phyloP scores from a whole-genome alignment of 2,888 invertebrate species.

The Noctua janthe region DNA sequence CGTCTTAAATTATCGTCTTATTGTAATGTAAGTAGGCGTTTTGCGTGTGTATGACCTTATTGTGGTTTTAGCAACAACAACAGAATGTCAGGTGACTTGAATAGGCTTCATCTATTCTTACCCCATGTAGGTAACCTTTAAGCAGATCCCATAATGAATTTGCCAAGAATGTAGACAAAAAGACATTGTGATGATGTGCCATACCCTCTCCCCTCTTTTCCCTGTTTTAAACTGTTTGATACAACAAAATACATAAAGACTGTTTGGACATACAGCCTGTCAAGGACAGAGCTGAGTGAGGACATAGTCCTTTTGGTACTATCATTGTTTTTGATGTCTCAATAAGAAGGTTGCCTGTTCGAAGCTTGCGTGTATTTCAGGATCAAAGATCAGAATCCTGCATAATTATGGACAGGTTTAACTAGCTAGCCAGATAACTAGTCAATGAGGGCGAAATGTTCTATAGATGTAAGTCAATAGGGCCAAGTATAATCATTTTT shows the following conservation, averaged over 20 bases:
- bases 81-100: not conserved
- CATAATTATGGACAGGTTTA: slow-evolving; percentile 28
- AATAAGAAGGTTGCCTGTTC: not conserved
- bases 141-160: not conserved
- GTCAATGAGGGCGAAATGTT: not conserved
- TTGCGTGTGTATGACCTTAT: not conserved
- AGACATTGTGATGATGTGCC: not conserved
- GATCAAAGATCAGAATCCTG: slow-evolving; percentile 40
- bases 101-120: not conserved
- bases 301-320: not conserved
- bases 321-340: not conserved
- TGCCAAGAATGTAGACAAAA: not conserved
- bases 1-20: slow-evolving; percentile 38
- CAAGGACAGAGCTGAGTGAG: not conserved
- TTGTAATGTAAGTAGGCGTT: slow-evolving; percentile 5
- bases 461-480: not conserved
- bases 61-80: not conserved
- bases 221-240: not conserved
- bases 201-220: not conserved
- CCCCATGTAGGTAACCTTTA: not conserved
- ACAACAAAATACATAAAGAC: not conserved
- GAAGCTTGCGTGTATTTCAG: slow-evolving; percentile 9
- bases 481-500: not conserved
- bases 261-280: not conserved
- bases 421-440: not conserved